Conservation (phyloP, 2,113 vertebrate species). For the Eublepharis macularius region DNA sequence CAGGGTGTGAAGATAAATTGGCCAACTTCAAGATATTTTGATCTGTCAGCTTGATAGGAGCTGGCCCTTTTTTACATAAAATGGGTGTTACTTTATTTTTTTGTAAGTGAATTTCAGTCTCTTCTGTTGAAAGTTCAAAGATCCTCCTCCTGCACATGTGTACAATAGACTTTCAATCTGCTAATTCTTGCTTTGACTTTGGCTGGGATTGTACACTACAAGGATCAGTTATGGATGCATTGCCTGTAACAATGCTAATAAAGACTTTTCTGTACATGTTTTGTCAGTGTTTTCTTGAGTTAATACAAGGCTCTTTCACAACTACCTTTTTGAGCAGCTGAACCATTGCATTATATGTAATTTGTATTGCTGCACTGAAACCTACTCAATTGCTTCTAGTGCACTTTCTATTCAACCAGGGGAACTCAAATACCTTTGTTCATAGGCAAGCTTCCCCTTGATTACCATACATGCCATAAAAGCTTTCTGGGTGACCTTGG, state of each 20-base stretch:
- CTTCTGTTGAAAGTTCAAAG: constrained; percentile 70
- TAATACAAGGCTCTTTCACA: not conserved
- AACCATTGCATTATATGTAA: too few species aligned
- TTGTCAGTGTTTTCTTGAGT: constrained; percentile 11
- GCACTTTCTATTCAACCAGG: too few species aligned
- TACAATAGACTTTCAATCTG: constrained; percentile 68
- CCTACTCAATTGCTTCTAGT: too few species aligned
- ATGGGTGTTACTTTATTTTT: constrained; percentile 73
- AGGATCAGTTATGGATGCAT: constrained; percentile 73
- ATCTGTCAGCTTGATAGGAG: constrained; percentile 58
- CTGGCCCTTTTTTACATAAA: constrained; percentile 68
- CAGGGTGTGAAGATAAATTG: constrained; percentile 63
- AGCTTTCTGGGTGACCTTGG: too few species aligned
- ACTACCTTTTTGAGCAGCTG: too few species aligned
- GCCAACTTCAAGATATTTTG: constrained; percentile 53
- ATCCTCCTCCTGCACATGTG: constrained; percentile 73
- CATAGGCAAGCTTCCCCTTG: too few species aligned
- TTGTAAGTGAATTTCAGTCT: constrained; percentile 72
- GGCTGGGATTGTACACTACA: constrained; percentile 74
- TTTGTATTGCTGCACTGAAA: too few species aligned
- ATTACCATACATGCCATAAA: too few species aligned
- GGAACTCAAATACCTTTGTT: too few species aligned
- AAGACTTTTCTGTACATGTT: constrained; percentile 77
- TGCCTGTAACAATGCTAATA: constrained; percentile 85
- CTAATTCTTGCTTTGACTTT: constrained; percentile 71